Percentiles rank a stretch among this genome's conserved stretches.
These are phyloP conservation scores for Monopis laevigella DNA, from an alignment of 2,888 invertebrate species.

Conservation along the genomic window DNA sequence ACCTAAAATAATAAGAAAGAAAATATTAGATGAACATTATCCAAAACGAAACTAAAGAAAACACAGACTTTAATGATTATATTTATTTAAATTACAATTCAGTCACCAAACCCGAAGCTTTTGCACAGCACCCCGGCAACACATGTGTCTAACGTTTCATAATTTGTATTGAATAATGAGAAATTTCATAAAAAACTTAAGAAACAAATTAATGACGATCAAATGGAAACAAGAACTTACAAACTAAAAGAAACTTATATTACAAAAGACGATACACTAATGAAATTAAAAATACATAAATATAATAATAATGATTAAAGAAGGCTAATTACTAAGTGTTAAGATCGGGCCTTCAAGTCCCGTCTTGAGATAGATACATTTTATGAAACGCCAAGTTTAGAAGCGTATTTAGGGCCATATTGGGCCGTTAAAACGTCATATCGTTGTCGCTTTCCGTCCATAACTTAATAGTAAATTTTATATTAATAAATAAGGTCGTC, in stretches of 20 bases:
- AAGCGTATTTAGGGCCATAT: constrained; percentile 19
- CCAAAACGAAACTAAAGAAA: constrained; percentile 23
- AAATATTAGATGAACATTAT: no score
- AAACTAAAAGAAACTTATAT: constrained; percentile 53
- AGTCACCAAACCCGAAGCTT: constrained; percentile 45
- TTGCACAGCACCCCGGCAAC: constrained; percentile 43
- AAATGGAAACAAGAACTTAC: constrained; percentile 32
- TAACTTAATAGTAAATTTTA: constrained; percentile 41
- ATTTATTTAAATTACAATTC: constrained; percentile 45
- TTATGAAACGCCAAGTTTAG: constrained; percentile 46
- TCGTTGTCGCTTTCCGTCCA: constrained; percentile 44
- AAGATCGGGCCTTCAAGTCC: constrained; percentile 42
- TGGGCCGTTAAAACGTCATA: constrained; percentile 23
- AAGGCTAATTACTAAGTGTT: constrained; percentile 3
- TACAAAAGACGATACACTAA: constrained; percentile 44
- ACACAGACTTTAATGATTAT: constrained; percentile 32
- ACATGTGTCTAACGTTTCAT: constrained; percentile 49
- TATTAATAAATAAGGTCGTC: constrained; percentile 40
- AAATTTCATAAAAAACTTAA: constrained; percentile 18
- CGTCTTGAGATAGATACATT: constrained; percentile 32
- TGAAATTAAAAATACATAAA: constrained; percentile 12
- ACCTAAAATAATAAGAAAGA: no score
- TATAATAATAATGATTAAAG: background rate
- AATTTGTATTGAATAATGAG: constrained; percentile 45
- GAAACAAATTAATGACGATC: constrained; percentile 29